Percentiles rank a stretch among this genome's conserved stretches.
Evolutionary conservation across 2,797 vertebrate genomes (phyloP).

Genomic region (Poeciliopsis infans): DNA sequence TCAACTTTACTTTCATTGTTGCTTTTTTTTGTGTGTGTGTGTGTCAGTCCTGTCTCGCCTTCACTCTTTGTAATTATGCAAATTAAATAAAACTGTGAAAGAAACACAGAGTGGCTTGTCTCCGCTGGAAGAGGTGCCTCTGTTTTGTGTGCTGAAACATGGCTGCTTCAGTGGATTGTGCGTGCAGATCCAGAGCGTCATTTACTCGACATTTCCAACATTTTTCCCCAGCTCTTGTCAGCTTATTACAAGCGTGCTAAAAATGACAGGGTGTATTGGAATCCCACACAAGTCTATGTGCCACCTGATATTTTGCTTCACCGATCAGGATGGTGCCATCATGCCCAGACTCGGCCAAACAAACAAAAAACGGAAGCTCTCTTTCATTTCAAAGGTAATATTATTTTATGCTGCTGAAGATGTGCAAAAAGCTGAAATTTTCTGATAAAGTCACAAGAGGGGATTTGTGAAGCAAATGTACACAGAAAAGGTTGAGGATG

Average conservation of each 20-base stretch:
- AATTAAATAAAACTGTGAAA: conserved; percentile 5
- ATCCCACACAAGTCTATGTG: conserved; percentile 23
- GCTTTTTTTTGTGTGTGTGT: conserved; percentile 4
- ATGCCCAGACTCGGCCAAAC: conserved; percentile 43
- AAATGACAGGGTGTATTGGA: conserved; percentile 28
- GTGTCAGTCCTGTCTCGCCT: conserved; percentile 11
- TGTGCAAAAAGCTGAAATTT: conserved; percentile 52
- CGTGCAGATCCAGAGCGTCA: background rate
- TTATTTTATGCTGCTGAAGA: conserved; percentile 46
- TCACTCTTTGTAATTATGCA: conserved; percentile 17
- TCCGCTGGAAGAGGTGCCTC: background rate
- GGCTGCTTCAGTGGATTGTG: conserved; percentile 19
- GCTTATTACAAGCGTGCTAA: conserved; percentile 24
- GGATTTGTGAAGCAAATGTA: conserved; percentile 32
- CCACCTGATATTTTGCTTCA: conserved; percentile 52
- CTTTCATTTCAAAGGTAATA: conserved; percentile 44
- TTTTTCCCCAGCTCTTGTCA: conserved; percentile 3
- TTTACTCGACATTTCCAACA: conserved; percentile 19
- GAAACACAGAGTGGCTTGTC: conserved; percentile 5
- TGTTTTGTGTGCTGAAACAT: background rate
- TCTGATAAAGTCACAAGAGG: conserved; percentile 9
- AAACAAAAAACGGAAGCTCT: conserved; percentile 40
- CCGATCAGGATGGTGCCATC: conserved; percentile 33
- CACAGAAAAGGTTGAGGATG: conserved; percentile 35
- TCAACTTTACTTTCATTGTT: conserved; percentile 16